Conservation (phyloP, 2,797 vertebrate species). For the Ctenochaetus hawaiiensis region DNA sequence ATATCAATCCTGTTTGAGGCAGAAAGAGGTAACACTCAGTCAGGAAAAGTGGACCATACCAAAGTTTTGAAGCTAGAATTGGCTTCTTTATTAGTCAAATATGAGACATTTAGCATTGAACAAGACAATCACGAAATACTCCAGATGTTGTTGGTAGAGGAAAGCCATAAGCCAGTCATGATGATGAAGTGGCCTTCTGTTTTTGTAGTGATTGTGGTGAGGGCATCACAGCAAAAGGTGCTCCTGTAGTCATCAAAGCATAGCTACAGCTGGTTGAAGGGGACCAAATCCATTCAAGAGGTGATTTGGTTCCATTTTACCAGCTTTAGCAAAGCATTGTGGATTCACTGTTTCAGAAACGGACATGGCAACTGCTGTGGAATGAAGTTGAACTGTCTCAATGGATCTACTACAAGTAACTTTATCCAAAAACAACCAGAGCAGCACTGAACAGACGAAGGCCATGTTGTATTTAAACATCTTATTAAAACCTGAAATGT, state of each 20-base stretch:
- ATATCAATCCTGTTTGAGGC: constrained; percentile 66
- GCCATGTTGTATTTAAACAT: constrained; percentile 36
- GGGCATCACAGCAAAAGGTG: constrained; percentile 35
- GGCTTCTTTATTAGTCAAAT: constrained; percentile 71
- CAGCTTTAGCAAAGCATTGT: constrained; percentile 99
- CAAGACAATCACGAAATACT: constrained; percentile 59
- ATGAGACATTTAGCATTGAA: constrained; percentile 58
- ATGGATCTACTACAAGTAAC: neutral
- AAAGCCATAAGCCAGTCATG: constrained; percentile 39
- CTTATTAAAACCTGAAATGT: constrained; percentile 42
- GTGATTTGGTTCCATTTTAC: constrained; percentile 99
- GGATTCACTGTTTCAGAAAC: constrained; percentile 66
- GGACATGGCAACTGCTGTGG: constrained; percentile 29
- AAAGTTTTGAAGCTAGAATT: constrained; percentile 59
- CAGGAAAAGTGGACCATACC: constrained; percentile 71
- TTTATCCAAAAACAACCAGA: constrained; percentile 3
- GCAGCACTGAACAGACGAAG: constrained; percentile 9
- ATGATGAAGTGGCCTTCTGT: constrained; percentile 28
- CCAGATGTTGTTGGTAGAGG: constrained; percentile 38
- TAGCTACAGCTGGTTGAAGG: constrained; percentile 99
- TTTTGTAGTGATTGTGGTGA: constrained; percentile 47
- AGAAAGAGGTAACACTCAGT: constrained; percentile 58
- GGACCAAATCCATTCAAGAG: constrained; percentile 99
- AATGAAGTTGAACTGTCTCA: constrained; percentile 21
- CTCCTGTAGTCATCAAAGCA: constrained; percentile 96